These are phyloP conservation scores for Aphidius gifuensis DNA, from an alignment of 1,140 invertebrate genomes.

Conservation along the genomic window DNA sequence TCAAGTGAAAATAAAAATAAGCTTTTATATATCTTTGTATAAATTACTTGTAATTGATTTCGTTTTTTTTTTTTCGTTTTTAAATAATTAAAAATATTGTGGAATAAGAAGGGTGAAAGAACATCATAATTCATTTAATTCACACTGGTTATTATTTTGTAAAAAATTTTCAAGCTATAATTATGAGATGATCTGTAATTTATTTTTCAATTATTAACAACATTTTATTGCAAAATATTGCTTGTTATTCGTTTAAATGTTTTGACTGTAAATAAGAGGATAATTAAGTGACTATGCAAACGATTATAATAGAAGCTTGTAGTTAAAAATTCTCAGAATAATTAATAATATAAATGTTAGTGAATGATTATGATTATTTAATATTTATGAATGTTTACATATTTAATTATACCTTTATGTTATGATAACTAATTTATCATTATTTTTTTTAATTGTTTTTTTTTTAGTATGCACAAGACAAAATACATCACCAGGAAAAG, in stretches of 20 bases:
- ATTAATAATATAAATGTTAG: not conserved
- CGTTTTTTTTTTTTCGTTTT: too few species aligned
- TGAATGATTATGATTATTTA: not conserved
- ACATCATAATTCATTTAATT: too few species aligned
- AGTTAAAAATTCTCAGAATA: conserved; percentile 34
- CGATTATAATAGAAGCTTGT: too few species aligned
- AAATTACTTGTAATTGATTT: too few species aligned
- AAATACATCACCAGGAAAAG: conserved; percentile 41
- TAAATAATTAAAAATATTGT: too few species aligned
- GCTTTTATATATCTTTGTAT: too few species aligned
- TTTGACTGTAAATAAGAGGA: not conserved
- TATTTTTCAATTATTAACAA: not conserved
- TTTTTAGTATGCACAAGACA: conserved; percentile 47
- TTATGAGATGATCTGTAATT: not conserved
- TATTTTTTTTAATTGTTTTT: conserved; percentile 29
- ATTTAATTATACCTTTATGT: conserved; percentile 6
- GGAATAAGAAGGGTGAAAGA: too few species aligned
- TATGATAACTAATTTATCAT: not conserved
- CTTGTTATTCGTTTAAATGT: conserved; percentile 10
- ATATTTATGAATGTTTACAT: not conserved
- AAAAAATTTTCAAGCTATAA: too few species aligned
- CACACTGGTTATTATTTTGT: too few species aligned
- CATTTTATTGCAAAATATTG: conserved; percentile 1
- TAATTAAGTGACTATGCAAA: not conserved
- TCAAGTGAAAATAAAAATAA: too few species aligned